Conservation (phyloP, 2,888 invertebrate genomes). For the Cerceris ruficornis region DNA sequence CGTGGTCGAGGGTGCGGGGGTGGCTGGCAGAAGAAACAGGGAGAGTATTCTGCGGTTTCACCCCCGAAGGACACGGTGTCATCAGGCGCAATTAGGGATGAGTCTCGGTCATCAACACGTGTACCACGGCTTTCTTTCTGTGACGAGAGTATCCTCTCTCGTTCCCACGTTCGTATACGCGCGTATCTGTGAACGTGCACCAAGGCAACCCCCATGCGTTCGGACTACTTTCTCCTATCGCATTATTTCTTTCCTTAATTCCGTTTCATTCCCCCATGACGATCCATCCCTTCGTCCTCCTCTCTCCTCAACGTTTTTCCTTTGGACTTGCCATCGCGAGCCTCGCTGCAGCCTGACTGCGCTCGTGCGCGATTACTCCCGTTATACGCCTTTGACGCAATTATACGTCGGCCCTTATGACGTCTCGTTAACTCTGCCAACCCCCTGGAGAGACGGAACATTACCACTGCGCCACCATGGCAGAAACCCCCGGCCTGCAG, state of each 20-base stretch:
- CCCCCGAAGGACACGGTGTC: slow-evolving; percentile 73
- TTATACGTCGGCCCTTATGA: slow-evolving; percentile 70
- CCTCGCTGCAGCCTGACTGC: slow-evolving; percentile 48
- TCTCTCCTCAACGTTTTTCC: slow-evolving; percentile 15
- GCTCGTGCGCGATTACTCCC: slow-evolving; percentile 67
- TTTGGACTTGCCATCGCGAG: slow-evolving; percentile 25
- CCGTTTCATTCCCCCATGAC: slow-evolving; percentile 60
- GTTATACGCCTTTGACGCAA: slow-evolving; percentile 73
- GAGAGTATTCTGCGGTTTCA: slow-evolving; percentile 60
- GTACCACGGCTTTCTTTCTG: slow-evolving; percentile 45
- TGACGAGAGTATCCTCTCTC: slow-evolving; percentile 8
- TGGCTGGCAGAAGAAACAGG: slow-evolving; percentile 10
- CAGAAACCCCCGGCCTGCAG: slow-evolving; percentile 40
- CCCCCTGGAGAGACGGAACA: slow-evolving; percentile 49
- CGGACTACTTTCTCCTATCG: slow-evolving; percentile 51
- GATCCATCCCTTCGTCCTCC: slow-evolving; percentile 8
- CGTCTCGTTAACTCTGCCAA: slow-evolving; percentile 69
- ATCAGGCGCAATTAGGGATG: slow-evolving; percentile 77
- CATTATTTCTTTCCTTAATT: slow-evolving; percentile 71
- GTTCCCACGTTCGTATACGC: slow-evolving; percentile 10
- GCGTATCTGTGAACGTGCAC: slow-evolving; percentile 12
- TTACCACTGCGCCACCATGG: slow-evolving; percentile 50
- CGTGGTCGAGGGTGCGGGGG: slow-evolving; percentile 11
- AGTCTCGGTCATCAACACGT: slow-evolving; percentile 73
- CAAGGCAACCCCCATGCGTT: slow-evolving; percentile 26